Conservation (phyloP, 2,797 vertebrate species). For the Taeniopygia guttata region DNA sequence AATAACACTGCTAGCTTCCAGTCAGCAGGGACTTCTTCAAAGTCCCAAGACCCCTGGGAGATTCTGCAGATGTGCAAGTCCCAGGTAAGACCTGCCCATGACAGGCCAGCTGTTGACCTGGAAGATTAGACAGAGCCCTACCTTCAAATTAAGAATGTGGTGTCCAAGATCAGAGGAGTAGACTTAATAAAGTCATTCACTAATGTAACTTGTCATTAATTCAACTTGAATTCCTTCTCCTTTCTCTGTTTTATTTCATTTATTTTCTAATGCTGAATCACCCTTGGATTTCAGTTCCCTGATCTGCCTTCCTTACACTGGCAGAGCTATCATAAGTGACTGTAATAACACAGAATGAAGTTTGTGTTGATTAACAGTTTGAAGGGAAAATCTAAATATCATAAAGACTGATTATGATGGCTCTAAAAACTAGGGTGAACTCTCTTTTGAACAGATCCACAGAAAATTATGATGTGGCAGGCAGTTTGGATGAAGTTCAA, state of each 20-base stretch:
- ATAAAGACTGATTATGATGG: neutral
- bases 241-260: neutral
- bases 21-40: neutral
- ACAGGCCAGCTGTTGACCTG: neutral
- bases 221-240: neutral
- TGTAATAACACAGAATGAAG: neutral
- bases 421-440: neutral
- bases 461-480: neutral
- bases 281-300: neutral
- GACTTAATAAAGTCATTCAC: neutral
- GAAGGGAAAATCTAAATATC: neutral
- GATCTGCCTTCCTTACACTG: neutral
- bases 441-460: neutral
- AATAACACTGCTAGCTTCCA: neutral
- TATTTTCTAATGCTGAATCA: neutral
- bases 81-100: neutral
- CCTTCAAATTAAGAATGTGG: neutral
- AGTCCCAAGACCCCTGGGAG: neutral
- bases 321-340: neutral
- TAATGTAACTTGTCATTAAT: neutral
- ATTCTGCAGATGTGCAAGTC: neutral
- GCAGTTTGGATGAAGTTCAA: neutral
- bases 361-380: neutral
- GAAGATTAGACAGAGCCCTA: neutral
- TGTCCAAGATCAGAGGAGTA: neutral